These are phyloP conservation scores for Pipistrellus nathusii DNA, from an alignment of 2,797 vertebrate genomes.

Conservation along the genomic window DNA sequence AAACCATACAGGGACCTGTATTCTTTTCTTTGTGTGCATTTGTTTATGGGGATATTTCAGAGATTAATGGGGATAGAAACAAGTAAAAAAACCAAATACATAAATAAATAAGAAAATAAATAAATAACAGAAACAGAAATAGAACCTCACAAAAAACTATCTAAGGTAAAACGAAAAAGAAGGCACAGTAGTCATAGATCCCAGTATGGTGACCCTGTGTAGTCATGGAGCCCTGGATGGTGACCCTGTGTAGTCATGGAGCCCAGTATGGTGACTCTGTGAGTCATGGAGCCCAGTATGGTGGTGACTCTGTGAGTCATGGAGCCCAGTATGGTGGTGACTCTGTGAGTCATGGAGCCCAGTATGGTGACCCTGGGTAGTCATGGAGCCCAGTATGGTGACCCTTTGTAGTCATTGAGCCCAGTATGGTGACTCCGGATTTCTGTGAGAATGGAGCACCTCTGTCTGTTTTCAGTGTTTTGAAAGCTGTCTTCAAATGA, in stretches of 20 bases:
- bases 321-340: too few species aligned
- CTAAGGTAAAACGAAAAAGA: neutral
- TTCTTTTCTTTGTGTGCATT: neutral
- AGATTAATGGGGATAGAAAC: neutral
- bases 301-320: too few species aligned
- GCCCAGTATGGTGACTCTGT: too few species aligned
- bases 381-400: too few species aligned
- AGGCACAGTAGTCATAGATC: neutral
- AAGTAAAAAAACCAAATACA: neutral
- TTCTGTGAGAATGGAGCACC: neutral
- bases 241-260: too few species aligned
- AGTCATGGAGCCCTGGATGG: neutral
- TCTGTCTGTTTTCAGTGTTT: neutral
- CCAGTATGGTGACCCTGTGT: neutral
- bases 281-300: too few species aligned
- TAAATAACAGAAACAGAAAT: neutral
- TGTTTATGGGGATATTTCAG: neutral
- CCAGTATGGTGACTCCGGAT: neutral
- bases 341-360: too few species aligned
- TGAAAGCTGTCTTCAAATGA: slow-evolving; percentile 14
- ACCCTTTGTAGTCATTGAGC: too few species aligned
- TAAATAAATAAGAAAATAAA: neutral
- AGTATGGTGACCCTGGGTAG: too few species aligned
- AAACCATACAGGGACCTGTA: neutral
- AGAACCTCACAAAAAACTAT: neutral